Evolutionary conservation across 1,140 invertebrate species (phyloP), one percentile per base, ranked within the genome.

Genomic region (Anastrepha ludens): DNA sequence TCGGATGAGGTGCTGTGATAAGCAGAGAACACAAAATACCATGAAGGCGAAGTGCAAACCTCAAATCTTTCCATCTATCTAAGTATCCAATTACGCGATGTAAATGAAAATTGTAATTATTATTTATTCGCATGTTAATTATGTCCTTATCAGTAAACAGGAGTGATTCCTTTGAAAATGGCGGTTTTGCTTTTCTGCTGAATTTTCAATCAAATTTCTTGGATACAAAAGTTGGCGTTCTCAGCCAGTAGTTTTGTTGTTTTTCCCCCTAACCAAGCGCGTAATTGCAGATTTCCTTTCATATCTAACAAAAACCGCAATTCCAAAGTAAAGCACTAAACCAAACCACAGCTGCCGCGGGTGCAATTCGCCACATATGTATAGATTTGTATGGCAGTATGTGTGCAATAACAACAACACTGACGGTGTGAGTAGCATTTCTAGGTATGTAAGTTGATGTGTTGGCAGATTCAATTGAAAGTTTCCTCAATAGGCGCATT

Each of bases 401-500:
- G 11, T 74, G 13, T 44, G 70, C 70, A 41, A 5, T 4, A 17
- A 29, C 29, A 74, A 41, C 1, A 74, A 74, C 44, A 44, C n/a
- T n/a, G 6, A 47, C 41, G 44, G 17, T 44, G 70, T 29, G 29
- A 15, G 15, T 41, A 74, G 29, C 44, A 47, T 5, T 50, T 70
- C n/a, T 74, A n/a, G 70, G 7, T 74, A 13, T 47, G 70, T 47
- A 41, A 74, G 70, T 50, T 29, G 39, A 74, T 74, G 44, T 29
- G 70, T 74, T 74, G 39, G 70, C 41, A 29, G 44, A 74, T 74
- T 74, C 44, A 74, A 74, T 74, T 74, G 70, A 74, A 74, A 74
- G 41, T 74, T 74, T 74, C 44, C 70, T 74, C 70, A 74, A 74
- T 74, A 74, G 70, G 70, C 70, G 44, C 70, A 74, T 74, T 74